Evolutionary conservation across 2,888 invertebrate genomes (phyloP), one percentile per base, ranked within the genome.

Genomic region (Callyntrura sp.): DNA sequence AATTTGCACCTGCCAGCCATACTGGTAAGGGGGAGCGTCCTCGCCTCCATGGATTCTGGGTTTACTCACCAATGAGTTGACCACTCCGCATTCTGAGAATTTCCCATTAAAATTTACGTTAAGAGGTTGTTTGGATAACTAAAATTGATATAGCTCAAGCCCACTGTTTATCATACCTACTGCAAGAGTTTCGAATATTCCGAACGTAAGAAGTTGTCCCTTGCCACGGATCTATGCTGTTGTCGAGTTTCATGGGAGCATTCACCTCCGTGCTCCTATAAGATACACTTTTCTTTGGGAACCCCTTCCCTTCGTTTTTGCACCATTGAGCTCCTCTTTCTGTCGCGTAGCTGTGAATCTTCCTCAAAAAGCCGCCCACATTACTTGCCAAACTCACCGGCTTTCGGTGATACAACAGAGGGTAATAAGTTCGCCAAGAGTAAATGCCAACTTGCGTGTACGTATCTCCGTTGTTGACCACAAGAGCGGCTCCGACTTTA

Each of bases 1-100:
- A 0, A 90, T 68, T n/a, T 84, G 84, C 60, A 68, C 90, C 35
- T 79, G 84, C 90, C 90, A 90, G 2, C 84, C 87, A 48, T 90
- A 90, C 55, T 90, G 85, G 43, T 90, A 84, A 14, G 84, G 57
- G 2, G 14, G 1, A 3, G 87, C 43, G 14, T 90, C 87, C 0
- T 25, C 11, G 0, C 90, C 90, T 9, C 73, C 60, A 20, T 84
- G 68, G 20, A 90, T 90, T 51, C 86, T 65, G 0, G 14, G 68
- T 35, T 43, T 62, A 12, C 57, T 6, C n/a, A n/a, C 28, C 2
- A 25, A n/a, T 0, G 82, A 84, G 43, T 79, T 85, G 4, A 62
- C 51, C 0, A 65, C 14, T 1, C 90, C 90, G 70, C 90, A 90
- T 17, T 82, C 90, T n/a, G n/a, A n/a, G n/a, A n/a, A n/a, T n/a